These are phyloP conservation scores for Spheniscus mendiculus DNA, from an alignment of 2,113 vertebrate species.

Conservation along the genomic window DNA sequence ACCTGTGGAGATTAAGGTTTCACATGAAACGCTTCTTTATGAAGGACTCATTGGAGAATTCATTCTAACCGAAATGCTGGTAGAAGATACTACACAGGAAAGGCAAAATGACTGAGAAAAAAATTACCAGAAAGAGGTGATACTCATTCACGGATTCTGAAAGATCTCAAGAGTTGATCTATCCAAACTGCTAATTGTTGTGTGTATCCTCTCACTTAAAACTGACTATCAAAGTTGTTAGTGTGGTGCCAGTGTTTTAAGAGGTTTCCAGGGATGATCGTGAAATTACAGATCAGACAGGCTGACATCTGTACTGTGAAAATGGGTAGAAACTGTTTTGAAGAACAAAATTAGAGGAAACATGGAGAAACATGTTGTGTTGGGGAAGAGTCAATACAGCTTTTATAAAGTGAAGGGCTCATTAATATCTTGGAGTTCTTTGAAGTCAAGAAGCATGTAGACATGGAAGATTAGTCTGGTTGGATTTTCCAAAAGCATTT, in stretches of 20 bases:
- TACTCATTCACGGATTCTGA: not conserved
- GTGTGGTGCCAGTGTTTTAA: slow-evolving; percentile 12
- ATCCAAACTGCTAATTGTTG: not conserved
- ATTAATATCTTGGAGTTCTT: not conserved
- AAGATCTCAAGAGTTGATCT: not conserved
- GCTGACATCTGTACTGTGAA: slow-evolving; percentile 38
- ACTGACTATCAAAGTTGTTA: not conserved
- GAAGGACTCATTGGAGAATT: not conserved
- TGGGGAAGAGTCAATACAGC: not conserved
- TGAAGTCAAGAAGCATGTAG: not conserved
- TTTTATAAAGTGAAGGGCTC: not conserved
- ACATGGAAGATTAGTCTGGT: not conserved
- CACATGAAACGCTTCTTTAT: not conserved
- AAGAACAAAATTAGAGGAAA: slow-evolving; percentile 4
- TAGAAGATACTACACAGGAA: not conserved
- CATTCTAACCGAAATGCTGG: not conserved
- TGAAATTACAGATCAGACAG: slow-evolving; percentile 17
- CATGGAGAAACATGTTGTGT: not conserved
- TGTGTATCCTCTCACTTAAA: slow-evolving; percentile 33
- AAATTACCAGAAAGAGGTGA: not conserved
- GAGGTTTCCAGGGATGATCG: not conserved
- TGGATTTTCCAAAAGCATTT: not conserved
- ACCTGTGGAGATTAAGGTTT: not conserved
- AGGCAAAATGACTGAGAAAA: not conserved
- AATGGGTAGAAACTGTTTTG: slow-evolving; percentile 11